Evolutionary conservation across 2,888 invertebrate species (phyloP).

Genomic region (Lycophotia porphyrea): DNA sequence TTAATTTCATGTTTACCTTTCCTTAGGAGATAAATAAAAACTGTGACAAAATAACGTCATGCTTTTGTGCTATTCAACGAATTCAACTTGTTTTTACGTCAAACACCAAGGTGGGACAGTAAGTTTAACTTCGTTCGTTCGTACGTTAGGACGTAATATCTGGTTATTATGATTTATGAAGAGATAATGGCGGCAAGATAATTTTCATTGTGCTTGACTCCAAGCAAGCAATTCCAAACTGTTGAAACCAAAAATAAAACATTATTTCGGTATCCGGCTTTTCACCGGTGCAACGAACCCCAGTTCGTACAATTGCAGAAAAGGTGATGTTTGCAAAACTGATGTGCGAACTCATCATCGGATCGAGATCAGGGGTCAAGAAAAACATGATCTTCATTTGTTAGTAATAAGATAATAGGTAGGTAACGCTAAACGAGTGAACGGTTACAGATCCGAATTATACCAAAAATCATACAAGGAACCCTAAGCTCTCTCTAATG

Average conservation of each 20-base stretch:
- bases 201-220: neutral
- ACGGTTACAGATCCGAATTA: too few species aligned
- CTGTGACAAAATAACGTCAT: neutral
- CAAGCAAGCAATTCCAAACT: neutral
- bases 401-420: neutral
- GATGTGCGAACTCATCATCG: neutral
- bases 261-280: neutral
- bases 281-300: slow-evolving; percentile 23
- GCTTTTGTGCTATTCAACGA: neutral
- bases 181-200: neutral
- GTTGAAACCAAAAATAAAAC: neutral
- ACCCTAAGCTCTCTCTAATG: too few species aligned
- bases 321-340: neutral
- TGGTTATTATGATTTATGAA: slow-evolving; percentile 6
- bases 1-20: too few species aligned
- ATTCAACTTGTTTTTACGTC: slow-evolving; percentile 11
- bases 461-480: neutral
- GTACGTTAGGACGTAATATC: neutral
- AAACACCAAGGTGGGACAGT: slow-evolving; percentile 1
- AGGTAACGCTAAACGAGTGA: neutral
- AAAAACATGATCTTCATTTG: neutral
- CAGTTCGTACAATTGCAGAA: neutral
- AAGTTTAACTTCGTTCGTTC: neutral
- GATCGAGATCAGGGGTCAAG: neutral
- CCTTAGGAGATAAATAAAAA: neutral